phyloP scores from a whole-genome alignment of 2,888 invertebrate species.

The Siphonodentalium dalli region DNA sequence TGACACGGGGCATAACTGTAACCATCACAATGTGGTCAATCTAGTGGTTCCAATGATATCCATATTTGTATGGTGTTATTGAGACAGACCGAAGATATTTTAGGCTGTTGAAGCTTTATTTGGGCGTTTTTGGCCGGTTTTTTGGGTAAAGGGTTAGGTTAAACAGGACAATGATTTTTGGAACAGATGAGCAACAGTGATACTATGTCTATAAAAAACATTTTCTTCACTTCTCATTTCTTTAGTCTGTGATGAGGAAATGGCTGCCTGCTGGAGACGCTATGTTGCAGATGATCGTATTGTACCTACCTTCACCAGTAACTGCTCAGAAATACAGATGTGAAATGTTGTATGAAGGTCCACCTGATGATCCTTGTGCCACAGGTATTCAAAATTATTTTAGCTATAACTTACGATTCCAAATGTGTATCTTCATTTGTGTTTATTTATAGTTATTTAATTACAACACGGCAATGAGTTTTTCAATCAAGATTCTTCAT shows the following conservation, averaged over 20 bases:
- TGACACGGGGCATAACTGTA: too few species aligned
- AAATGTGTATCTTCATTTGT: too few species aligned
- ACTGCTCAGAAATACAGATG: slow-evolving; percentile 99
- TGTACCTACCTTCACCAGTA: slow-evolving; percentile 98
- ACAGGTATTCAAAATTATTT: slow-evolving; percentile 70
- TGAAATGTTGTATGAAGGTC: slow-evolving; percentile 99
- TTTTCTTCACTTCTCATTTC: neutral
- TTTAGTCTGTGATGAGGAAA: slow-evolving; percentile 91
- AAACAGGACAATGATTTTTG: neutral
- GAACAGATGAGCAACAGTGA: neutral
- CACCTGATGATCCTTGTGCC: slow-evolving; percentile 94
- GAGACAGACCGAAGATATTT: too few species aligned
- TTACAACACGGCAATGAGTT: too few species aligned
- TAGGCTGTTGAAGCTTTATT: too few species aligned
- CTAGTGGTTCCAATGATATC: too few species aligned
- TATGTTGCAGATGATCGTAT: slow-evolving; percentile 99
- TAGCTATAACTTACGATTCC: too few species aligned
- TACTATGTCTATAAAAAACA: neutral
- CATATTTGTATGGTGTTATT: too few species aligned
- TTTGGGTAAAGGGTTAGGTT: neutral
- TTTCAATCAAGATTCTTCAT: too few species aligned
- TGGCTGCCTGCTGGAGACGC: slow-evolving; percentile 99
- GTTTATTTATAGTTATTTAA: too few species aligned
- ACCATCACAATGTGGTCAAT: too few species aligned
- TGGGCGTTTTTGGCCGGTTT: too few species aligned